Base-by-base conservation (phyloP, 2,113 vertebrate genomes). In the Neolamprologus hecqui region DNA sequence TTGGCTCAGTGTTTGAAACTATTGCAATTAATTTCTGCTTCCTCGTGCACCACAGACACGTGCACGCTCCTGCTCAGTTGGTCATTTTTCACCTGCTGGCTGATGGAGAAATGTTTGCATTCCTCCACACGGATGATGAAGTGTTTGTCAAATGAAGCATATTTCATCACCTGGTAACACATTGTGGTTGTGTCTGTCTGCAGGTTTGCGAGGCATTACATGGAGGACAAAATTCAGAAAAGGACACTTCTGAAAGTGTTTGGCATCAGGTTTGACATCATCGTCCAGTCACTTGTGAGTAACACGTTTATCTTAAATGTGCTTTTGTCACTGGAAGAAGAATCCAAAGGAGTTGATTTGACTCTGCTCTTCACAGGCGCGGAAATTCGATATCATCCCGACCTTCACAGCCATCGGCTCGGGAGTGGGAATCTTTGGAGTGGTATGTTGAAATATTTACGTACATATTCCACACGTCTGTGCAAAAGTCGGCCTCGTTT, bases 381-480 rank as follows among this genome's bases (percentile, higher is more conserved):
- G 99, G 82, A 98, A 98, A 93, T 99, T 99, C 94, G 97, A 99
- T 91, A 98, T 99, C 92, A 99, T 99, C 92, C 98, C 99, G 1
- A 99, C 98, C 1, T 95, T 99, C 94, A 99, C 97, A 7, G 98
- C 98, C 6, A 98, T 99, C 4, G 99, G 98, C 84, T 99, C 99
- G 23, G 98, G 99, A 83, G 98, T 99, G 85, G 98, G 99, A 85
- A 99, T 99, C 90, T 99, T 99, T 23, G 98, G 99, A 83, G 98
- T 99, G 97, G 99, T 99, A 95, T 96, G 98, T 96, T 90, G 49
- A 70, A 33, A 14, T 28, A 14, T 58, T 81, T 45, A 47, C 31
- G 13, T 26, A 19, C 14, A 33, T 33, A 28, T 26, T 26, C 1
- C 58, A 63, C 58, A 63, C 2, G 31, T 63, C 8, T 15, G 40